Evolutionary conservation across 2,797 vertebrate species (phyloP).

Genomic region (Sardinella longiceps): DNA sequence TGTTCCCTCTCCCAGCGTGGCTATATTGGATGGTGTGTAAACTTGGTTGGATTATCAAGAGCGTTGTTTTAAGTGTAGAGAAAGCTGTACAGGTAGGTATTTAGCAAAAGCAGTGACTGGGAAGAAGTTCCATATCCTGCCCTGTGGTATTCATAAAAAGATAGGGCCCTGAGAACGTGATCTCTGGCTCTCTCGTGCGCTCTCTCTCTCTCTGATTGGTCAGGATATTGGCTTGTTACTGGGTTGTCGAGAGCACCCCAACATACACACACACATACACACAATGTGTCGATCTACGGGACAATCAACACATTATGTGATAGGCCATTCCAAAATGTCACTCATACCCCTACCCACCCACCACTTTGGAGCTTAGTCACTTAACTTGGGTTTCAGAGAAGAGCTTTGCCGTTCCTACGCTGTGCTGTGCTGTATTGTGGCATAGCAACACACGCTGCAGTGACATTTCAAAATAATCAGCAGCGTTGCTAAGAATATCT

Average conservation of each 20-base stretch:
- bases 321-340: background rate
- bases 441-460: constrained; percentile 2
- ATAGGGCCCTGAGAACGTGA: background rate
- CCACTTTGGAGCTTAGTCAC: background rate
- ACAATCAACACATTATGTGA: background rate
- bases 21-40: background rate
- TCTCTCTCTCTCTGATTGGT: background rate
- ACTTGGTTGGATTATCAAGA: constrained; percentile 28
- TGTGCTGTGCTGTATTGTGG: background rate
- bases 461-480: constrained; percentile 11
- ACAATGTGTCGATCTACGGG: background rate
- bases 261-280: background rate
- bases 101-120: constrained; percentile 25
- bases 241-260: background rate
- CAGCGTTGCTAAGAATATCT: constrained; percentile 39
- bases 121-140: constrained; percentile 28
- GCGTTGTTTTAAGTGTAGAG: background rate
- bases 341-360: background rate
- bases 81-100: constrained; percentile 17
- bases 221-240: background rate
- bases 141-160: constrained; percentile 35
- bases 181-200: background rate
- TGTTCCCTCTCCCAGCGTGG: background rate
- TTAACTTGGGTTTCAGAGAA: background rate
- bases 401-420: too few relatives aligned